Percentiles rank a stretch among this genome's conserved stretches.
phyloP scores from a whole-genome alignment of 2,888 invertebrate genomes.

The Eustalomyia histrio region DNA sequence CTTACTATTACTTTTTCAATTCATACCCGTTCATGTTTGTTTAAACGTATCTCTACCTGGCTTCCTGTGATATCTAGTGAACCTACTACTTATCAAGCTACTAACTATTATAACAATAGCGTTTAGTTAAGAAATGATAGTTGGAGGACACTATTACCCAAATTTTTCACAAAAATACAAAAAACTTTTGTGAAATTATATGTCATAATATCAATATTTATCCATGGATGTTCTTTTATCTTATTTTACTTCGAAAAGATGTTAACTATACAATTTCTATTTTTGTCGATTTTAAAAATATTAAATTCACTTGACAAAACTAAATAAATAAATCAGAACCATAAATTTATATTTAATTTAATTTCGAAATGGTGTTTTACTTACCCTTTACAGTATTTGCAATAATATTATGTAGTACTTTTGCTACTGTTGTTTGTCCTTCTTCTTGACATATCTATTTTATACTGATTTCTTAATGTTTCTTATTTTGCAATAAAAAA shows the following conservation, averaged over 20 bases:
- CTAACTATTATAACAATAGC: slow-evolving; percentile 2
- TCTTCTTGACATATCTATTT: slow-evolving; percentile 12
- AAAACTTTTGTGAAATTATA: background rate
- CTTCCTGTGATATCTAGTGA: background rate
- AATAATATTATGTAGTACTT: no score
- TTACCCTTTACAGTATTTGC: background rate
- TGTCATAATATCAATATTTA: background rate
- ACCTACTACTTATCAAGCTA: background rate
- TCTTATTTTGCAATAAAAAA: slow-evolving; percentile 19
- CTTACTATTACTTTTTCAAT: background rate
- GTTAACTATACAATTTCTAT: no score
- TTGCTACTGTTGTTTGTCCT: slow-evolving; percentile 3
- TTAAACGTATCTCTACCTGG: no score
- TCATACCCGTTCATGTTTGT: background rate
- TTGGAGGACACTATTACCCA: background rate
- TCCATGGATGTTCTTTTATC: background rate
- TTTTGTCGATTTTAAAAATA: no score
- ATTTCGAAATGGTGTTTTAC: background rate
- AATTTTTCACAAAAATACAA: background rate
- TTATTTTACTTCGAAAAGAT: background rate
- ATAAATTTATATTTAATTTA: no score
- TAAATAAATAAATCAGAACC: no score
- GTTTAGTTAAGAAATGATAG: background rate
- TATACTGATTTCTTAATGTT: background rate
- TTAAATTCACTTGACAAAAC: no score